These are phyloP conservation scores for Apocheima hispidaria DNA, from an alignment of 2,888 invertebrate genomes.

Conservation along the genomic window DNA sequence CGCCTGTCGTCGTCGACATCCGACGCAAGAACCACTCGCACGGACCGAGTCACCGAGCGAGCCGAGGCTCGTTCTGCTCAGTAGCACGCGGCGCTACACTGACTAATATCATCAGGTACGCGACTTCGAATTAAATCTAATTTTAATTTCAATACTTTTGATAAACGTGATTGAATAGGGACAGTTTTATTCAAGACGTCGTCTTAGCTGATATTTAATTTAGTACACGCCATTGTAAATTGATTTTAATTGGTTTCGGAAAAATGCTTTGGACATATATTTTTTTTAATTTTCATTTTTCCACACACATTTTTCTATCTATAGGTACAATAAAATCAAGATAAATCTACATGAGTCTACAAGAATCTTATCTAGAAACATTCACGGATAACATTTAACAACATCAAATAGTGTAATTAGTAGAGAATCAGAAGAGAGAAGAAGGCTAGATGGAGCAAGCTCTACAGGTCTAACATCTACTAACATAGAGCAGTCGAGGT, in stretches of 20 bases:
- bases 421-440: conserved; percentile 32
- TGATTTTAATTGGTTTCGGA: not conserved
- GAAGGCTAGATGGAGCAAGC: conserved; percentile 39
- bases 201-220: conserved; percentile 23
- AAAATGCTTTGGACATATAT: not conserved
- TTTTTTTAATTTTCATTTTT: no score
- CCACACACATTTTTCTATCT: conserved; percentile 27
- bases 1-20: conserved; percentile 4
- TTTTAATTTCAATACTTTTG: conserved; percentile 10
- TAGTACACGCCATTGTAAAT: not conserved
- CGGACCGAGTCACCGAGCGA: not conserved
- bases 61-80: not conserved
- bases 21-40: not conserved
- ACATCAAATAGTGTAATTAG: conserved; percentile 38
- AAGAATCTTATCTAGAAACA: conserved; percentile 30
- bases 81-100: conserved; percentile 6
- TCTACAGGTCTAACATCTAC: conserved; percentile 39
- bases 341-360: conserved; percentile 27
- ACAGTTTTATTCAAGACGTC: conserved; percentile 2
- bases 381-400: conserved; percentile 38
- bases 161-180: not conserved
- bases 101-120: conserved; percentile 11
- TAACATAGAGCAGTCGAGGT: conserved; percentile 37
- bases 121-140: not conserved
- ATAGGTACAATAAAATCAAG: conserved; percentile 20